Conservation (phyloP, 2,888 invertebrate species). For the Ormyrus thymus region DNA sequence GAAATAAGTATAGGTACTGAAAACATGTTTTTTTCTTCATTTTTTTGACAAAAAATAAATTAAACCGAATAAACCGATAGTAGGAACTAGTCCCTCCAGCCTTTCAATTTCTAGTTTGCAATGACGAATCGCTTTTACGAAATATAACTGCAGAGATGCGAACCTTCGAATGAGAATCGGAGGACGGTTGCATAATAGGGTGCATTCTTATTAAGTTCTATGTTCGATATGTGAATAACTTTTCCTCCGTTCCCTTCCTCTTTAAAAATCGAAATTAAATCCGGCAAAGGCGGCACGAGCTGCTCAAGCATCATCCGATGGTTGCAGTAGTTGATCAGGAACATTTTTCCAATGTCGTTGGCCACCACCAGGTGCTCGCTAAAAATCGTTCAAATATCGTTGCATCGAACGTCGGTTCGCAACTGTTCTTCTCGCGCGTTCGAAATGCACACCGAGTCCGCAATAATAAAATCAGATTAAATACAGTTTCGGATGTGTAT, state of each 20-base stretch:
- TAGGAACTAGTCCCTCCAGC: no score
- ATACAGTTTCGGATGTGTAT: conserved; percentile 58
- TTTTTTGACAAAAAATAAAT: no score
- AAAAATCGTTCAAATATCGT: conserved; percentile 1
- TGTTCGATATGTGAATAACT: conserved; percentile 60
- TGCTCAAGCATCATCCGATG: conserved; percentile 54
- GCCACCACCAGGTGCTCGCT: conserved; percentile 64
- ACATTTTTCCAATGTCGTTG: conserved; percentile 56
- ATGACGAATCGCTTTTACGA: no score
- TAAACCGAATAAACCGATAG: no score
- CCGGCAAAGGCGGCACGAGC: conserved; percentile 57
- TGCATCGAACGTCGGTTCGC: no score
- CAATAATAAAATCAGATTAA: no score
- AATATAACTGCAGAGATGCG: conserved; percentile 64
- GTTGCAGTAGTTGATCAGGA: conserved; percentile 61
- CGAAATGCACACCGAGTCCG: no score
- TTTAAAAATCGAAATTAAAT: conserved; percentile 57
- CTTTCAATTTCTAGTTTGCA: no score
- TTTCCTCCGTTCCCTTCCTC: conserved; percentile 49
- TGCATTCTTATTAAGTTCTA: conserved; percentile 54
- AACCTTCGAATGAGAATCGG: conserved; percentile 79
- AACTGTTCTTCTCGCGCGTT: no score
- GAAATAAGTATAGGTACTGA: no score
- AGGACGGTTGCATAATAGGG: conserved; percentile 65
- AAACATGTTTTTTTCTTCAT: no score